Percentiles rank a stretch among this genome's conserved stretches.
Conservation (phyloP, 2,797 vertebrate species). For the Otolemur crassicaudatus region DNA sequence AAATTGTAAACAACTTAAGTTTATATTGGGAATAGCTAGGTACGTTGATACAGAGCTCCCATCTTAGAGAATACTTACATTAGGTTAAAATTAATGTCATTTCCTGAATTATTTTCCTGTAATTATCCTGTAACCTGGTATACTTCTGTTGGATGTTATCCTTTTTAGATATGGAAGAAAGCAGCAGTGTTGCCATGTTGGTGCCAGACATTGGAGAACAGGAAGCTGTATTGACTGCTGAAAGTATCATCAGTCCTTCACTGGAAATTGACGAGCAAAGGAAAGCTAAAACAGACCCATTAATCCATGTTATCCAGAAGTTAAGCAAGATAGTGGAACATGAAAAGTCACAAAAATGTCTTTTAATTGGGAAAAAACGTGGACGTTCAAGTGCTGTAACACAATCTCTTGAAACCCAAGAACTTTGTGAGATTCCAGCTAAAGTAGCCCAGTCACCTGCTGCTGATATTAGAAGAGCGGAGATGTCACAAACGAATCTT, state of each 20-base stretch:
- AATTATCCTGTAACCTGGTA: not conserved
- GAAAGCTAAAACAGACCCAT: slow-evolving; percentile 92
- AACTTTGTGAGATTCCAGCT: slow-evolving; percentile 83
- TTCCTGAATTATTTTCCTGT: not conserved
- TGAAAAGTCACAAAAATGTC: slow-evolving; percentile 92
- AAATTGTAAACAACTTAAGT: not conserved
- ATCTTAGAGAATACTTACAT: not conserved
- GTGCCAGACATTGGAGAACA: slow-evolving; percentile 90
- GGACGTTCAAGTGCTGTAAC: slow-evolving; percentile 82
- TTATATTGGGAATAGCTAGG: not conserved
- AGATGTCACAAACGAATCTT: slow-evolving; percentile 77
- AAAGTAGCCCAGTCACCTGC: slow-evolving; percentile 84
- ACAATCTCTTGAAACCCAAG: slow-evolving; percentile 72
- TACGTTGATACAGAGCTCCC: not conserved
- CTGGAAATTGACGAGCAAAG: slow-evolving; percentile 87
- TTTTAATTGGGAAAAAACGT: slow-evolving; percentile 92
- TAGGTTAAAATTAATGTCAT: not conserved
- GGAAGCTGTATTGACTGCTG: slow-evolving; percentile 87
- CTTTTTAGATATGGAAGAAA: slow-evolving; percentile 94
- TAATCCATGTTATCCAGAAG: slow-evolving; percentile 98
- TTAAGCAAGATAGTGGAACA: slow-evolving; percentile 97
- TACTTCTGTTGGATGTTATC: not conserved
- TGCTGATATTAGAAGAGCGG: slow-evolving; percentile 86
- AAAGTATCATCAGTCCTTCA: slow-evolving; percentile 83
- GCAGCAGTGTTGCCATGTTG: slow-evolving; percentile 90